These are phyloP conservation scores for Gastrophysa polygoni DNA, from an alignment of 2,888 invertebrate species.

Conservation along the genomic window DNA sequence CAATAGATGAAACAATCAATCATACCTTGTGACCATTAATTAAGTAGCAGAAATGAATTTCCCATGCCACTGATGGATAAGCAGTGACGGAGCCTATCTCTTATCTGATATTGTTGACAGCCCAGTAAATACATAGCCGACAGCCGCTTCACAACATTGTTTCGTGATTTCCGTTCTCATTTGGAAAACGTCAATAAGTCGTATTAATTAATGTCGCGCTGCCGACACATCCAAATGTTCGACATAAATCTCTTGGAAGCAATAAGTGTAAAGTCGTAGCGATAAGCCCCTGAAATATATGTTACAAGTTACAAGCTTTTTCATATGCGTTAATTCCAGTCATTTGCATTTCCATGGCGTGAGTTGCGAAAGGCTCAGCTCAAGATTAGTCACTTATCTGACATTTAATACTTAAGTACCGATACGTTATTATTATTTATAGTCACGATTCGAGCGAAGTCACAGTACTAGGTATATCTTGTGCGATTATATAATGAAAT, in stretches of 20 bases:
- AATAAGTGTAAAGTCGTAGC: conserved; percentile 15
- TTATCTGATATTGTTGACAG: conserved; percentile 1
- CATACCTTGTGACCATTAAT: not conserved
- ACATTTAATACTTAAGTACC: conserved; percentile 55
- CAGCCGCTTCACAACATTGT: conserved; percentile 2
- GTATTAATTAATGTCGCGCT: conserved; percentile 47
- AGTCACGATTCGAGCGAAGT: conserved; percentile 37
- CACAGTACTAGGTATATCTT: conserved; percentile 20
- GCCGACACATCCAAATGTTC: conserved; percentile 41
- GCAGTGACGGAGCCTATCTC: not conserved
- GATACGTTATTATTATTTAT: conserved; percentile 57
- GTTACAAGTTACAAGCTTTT: conserved; percentile 26
- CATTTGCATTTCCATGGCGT: conserved; percentile 50
- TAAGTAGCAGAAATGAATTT: not conserved
- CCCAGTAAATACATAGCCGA: not conserved
- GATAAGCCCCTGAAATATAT: conserved; percentile 22
- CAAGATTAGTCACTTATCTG: conserved; percentile 51
- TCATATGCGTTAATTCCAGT: conserved; percentile 42
- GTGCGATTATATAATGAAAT: not conserved
- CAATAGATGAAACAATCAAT: not conserved
- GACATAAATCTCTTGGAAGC: conserved; percentile 39
- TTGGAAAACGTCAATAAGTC: conserved; percentile 42
- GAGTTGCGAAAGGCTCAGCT: conserved; percentile 46
- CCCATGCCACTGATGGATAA: not conserved
- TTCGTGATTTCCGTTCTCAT: conserved; percentile 14